Conservation (phyloP, 2,888 invertebrate species). For the Sericinus montela region DNA sequence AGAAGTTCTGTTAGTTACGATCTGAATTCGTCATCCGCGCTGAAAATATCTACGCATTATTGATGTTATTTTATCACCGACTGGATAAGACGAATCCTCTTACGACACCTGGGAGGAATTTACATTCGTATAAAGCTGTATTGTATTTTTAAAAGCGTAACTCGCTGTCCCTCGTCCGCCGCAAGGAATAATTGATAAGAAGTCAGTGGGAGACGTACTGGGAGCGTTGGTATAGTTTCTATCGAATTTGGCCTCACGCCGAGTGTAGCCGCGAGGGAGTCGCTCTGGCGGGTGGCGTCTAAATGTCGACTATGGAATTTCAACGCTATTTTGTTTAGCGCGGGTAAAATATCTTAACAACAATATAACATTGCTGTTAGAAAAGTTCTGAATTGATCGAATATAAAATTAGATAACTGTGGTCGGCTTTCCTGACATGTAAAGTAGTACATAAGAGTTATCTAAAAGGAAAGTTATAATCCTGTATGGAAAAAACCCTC, state of each 20-base stretch:
- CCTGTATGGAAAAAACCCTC: too few species aligned
- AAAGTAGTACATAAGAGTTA: too few species aligned
- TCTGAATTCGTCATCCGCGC: too few species aligned
- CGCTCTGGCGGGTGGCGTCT: slow-evolving; percentile 1
- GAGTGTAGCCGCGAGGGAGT: not conserved
- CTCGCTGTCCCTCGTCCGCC: not conserved
- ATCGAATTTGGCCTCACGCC: slow-evolving; percentile 10
- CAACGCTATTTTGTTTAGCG: not conserved
- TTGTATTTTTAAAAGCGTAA: not conserved
- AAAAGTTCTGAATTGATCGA: too few species aligned
- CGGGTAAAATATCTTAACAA: not conserved
- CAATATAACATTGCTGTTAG: not conserved
- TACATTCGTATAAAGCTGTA: not conserved
- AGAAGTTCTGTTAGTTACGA: too few species aligned
- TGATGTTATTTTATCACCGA: too few species aligned
- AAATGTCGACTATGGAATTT: slow-evolving; percentile 4
- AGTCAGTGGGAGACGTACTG: not conserved
- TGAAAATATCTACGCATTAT: too few species aligned
- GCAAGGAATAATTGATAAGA: slow-evolving; percentile 1
- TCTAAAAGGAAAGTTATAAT: too few species aligned
- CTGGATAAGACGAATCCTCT: too few species aligned
- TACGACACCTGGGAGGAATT: not conserved
- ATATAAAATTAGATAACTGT: too few species aligned
- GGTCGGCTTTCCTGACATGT: too few species aligned
- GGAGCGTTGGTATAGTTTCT: not conserved